Base-by-base conservation (phyloP, 2,888 invertebrate species). In the Lasioglossum marginatum region DNA sequence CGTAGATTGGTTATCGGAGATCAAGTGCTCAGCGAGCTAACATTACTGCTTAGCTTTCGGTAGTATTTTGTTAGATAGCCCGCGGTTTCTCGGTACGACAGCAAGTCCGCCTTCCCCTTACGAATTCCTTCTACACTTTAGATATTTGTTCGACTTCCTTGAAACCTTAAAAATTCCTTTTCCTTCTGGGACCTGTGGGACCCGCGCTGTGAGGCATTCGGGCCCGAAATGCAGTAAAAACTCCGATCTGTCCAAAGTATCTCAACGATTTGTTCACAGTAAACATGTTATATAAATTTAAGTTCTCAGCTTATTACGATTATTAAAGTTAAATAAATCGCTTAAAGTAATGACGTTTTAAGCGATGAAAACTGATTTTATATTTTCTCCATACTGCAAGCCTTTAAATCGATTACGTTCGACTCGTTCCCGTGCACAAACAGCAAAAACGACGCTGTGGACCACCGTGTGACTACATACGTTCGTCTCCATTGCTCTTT, bases 71-170 rank as follows among this genome's bases (percentile, higher is more conserved):
- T 23, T 19, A 63, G 74, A 75, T 77, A 78, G 19, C 0, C 34
- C 3, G 23, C 40, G 71, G 16, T 81, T 73, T 83, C 76, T 45
- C 45, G 14, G 81, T 45, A 68, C 14, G 45, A n/a, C 43, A 27
- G 14, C 6, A 10, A 34, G 57, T 37, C 48, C 43, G 48, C 31
- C 45, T 52, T 48, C 45, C 45, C 52, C 66, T n/a, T 27, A 83
- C 74, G 34, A 78, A 84, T 75, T 71, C 73, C 75, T 27, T 48
- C 48, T 14, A 43, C 48, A 0, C 71, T 63, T 83, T 74, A 66
- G 75, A 79, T 79, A 80, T 80, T 83, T 72, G 77, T 76, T 80
- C 74, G 45, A 77, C 74, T 85, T 81, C 40, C 78, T 31, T 14
- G 74, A 63, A 76, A 73, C 74, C 72, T 71, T 75, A 27, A 68